Evolutionary conservation across 2,888 invertebrate genomes (phyloP), one percentile per base, ranked within the genome.

Genomic region (Morpho achilles): DNA sequence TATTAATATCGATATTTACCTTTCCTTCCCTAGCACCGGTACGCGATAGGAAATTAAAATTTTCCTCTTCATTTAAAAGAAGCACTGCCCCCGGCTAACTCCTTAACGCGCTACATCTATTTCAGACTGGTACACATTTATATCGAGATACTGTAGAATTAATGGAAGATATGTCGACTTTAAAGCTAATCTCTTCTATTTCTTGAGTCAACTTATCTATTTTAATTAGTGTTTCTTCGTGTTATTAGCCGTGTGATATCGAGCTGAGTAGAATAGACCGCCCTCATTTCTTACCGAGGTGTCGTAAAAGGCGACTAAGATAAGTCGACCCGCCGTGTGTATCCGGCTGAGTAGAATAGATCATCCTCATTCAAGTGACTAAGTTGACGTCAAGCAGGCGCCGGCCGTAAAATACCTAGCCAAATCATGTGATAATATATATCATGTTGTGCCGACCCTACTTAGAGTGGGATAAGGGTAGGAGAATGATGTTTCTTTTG

Each of bases 21-120:
- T 22, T 40, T n/a, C 65, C 56, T 85, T 69, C 87, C 62, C 85
- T 87, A 80, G 50, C 47, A 65, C 63, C 64, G 74, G 78, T 82
- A 79, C 86, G 82, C 88, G 89, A 90, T 88, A 89, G 90, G 90
- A 90, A 90, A 89, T 90, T 89, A 89, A 89, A 90, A 90, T 89
- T 88, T 89, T 89, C 89, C 89, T 88, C 87, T 87, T 87, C 88
- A 89, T 89, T 89, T 89, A 88, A 89, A 89, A 89, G 88, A 87
- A 87, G 83, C 84, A 79, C 74, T 70, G 87, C 89, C 87, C 66
- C 69, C 49, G 89, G 89, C 85, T 81, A 87, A 83, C 84, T 87
- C 84, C 87, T 87, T 89, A 89, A 89, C 88, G 87, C 80, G 79
- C 74, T 80, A 80, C 84, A 80, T 86, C 84, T 82, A 84, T 83